Base-by-base conservation (phyloP, 2,797 vertebrate species). In the Enteromius radiatus region DNA sequence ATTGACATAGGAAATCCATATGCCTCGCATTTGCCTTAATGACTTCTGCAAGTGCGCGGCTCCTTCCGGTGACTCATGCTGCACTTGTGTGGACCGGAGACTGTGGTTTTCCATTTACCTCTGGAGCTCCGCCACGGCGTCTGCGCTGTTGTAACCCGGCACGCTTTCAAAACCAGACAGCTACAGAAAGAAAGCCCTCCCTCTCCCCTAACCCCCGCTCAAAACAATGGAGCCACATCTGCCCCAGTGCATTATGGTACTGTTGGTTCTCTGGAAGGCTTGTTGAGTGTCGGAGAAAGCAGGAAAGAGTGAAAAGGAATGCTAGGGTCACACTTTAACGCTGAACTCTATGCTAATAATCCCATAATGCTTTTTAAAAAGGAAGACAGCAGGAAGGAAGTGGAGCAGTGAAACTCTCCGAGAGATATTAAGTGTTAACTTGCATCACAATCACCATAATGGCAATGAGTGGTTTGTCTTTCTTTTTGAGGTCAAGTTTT, bases 21-120 rank as follows among this genome's bases (percentile, higher is more conserved):
- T 90, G 91, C 91, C 91, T 91, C 92, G 90, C 91, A 92, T 94
- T 92, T 93, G 91, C 90, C 92, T 91, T 93, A 94, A 95, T 95
- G 92, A 93, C 92, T 94, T 94, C 91, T 93, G 92, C 92, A 93
- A 94, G 91, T 84, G 82, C 81, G 71, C 81, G 31, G 86, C 85
- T 88, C 81, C 85, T 89, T 88, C 88, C 88, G 85, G 89, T 88
- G 87, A 89, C 80, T 89, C 76, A 74, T 92, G 87, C 75, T 19
- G 65, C 69, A 84, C 75, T 76, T 68, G 76, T 87, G 88, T 91
- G 91, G 91, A 92, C 90, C 84, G 85, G 87, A 88, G 88, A 89
- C 90, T 88, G 85, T 88, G 92, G 90, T 90, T 91, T 92, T 84
- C 86, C 88, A 86, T 91, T 87, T 88, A 91, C 90, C 92, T 89